Evolutionary conservation across 1,140 invertebrate genomes (phyloP), one percentile per base, ranked within the genome.

Genomic region (Drusus annulatus): DNA sequence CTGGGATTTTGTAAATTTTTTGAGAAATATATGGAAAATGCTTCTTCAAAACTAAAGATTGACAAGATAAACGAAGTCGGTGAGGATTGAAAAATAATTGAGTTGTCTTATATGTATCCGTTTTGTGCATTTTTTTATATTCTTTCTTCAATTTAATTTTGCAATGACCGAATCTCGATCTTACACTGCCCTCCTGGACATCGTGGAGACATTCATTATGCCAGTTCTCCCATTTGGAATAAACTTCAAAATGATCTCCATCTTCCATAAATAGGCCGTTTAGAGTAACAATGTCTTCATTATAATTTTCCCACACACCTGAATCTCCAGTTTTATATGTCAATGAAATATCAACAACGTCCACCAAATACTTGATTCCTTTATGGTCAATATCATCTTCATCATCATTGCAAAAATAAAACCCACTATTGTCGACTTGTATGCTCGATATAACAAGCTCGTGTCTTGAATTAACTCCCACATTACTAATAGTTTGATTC

Each of bases 341-440:
- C 13, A 3, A 8, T 17, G n/a, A 16, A 63, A 6, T 2, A 50
- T 51, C 36, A 8, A 69, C 65, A 69, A 50, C 8, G 28, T 69
- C 65, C 8, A 69, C 45, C 8, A 51, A 69, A 69, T 69, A 69
- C 6, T 19, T 19, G 23, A 50, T 21, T n/a, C 65, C 76, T 5
- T 5, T 28, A 3, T 52, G 36, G 17, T 76, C 2, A 25, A 56
- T 16, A 56, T 71, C 10, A 19, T 60, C 50, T 76, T 71, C 76
- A 76, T 77, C 84, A 84, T 86, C 31, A 76, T 86, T 36, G 86
- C 80, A 80, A 85, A 86, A 50, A 71, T 73, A 28, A 56, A 74
- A 74, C 7, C 69, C 69, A 74, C 69, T 28, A 54, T 74, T 13
- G 13, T 25, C 3, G n/a, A 74, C 69, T n/a, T 74, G 3, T 23